phyloP scores from a whole-genome alignment of 2,113 vertebrate species.

The Neodontobutis hainanensis region DNA sequence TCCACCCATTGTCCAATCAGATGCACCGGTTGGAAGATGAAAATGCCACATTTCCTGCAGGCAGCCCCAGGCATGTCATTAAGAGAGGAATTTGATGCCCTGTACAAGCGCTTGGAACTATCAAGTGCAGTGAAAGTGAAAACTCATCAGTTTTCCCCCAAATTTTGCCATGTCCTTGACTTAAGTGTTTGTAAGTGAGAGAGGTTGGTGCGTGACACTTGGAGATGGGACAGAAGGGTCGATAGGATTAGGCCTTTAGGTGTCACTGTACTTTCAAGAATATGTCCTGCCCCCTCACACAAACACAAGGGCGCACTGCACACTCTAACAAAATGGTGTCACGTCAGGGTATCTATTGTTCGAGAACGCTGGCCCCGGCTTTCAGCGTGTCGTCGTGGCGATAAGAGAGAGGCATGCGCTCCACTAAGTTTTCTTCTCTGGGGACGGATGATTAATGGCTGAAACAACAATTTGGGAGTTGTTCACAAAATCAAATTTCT shows the following conservation, averaged over 20 bases:
- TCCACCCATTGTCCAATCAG: conserved; percentile 70
- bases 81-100: conserved; percentile 94
- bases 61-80: conserved; percentile 95
- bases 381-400: conserved; percentile 41
- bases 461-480: conserved; percentile 65
- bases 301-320: conserved; percentile 36
- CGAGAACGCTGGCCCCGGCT: conserved; percentile 58
- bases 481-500: conserved; percentile 69
- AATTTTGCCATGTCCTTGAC: conserved; percentile 90
- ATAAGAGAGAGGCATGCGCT: conserved; percentile 60
- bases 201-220: conserved; percentile 27
- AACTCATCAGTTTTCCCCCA: conserved; percentile 91
- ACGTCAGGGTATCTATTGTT: conserved; percentile 69
- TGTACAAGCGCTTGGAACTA: conserved; percentile 90
- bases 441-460: conserved; percentile 72
- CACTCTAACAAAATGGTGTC: conserved; percentile 76
- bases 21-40: conserved; percentile 86
- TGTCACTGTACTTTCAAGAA: conserved; percentile 98
- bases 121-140: conserved; percentile 92
- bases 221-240: conserved; percentile 48
- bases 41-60: conserved; percentile 95
- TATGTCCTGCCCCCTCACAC: conserved; percentile 60
- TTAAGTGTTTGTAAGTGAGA: conserved; percentile 71
- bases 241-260: conserved; percentile 94
- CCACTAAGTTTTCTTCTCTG: conserved; percentile 47